These are phyloP conservation scores for Sarcophaga subvicina DNA, from an alignment of 2,888 invertebrate genomes.

Conservation along the genomic window DNA sequence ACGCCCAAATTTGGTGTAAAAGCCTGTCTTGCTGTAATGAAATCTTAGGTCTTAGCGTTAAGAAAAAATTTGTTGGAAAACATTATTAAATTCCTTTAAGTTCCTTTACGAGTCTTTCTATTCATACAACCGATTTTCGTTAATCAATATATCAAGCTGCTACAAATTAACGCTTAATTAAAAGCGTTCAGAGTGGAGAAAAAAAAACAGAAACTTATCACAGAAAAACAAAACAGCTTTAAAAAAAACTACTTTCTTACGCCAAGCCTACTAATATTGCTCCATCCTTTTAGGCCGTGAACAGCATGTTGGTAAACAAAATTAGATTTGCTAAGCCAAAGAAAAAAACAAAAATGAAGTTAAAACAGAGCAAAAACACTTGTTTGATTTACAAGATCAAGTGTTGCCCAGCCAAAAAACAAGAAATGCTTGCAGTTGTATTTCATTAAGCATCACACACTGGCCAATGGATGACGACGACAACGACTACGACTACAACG, in stretches of 20 bases:
- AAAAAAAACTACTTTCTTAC: neutral
- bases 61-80: neutral
- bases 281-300: neutral
- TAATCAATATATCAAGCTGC: constrained; percentile 24
- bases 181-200: constrained; percentile 29
- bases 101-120: too few relatives aligned
- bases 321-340: constrained; percentile 12
- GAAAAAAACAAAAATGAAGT: neutral
- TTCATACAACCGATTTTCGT: too few relatives aligned
- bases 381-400: constrained; percentile 50
- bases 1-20: too few relatives aligned
- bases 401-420: constrained; percentile 29
- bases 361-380: constrained; percentile 2
- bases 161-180: constrained; percentile 64
- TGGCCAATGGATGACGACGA: neutral
- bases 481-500: neutral
- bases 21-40: too few relatives aligned
- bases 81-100: neutral
- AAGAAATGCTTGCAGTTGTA: neutral
- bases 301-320: constrained; percentile 12
- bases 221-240: too few relatives aligned
- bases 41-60: too few relatives aligned
- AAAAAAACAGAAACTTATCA: constrained; percentile 15
- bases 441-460: neutral
- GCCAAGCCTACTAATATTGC: neutral